Percentiles rank a stretch among this genome's conserved stretches.
Evolutionary conservation across 2,797 vertebrate genomes (phyloP).

Genomic region (Salmo trutta): DNA sequence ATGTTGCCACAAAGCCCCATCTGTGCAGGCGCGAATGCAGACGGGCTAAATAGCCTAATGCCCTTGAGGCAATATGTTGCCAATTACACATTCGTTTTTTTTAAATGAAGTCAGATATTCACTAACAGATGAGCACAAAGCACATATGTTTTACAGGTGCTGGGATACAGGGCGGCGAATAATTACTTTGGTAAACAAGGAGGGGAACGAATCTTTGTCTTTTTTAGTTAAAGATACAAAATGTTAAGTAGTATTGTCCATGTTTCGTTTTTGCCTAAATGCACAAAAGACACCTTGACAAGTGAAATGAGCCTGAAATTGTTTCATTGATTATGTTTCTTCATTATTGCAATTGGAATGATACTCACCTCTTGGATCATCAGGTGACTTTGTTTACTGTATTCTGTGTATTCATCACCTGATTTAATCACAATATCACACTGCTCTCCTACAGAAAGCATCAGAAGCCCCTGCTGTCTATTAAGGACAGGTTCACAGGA

Average conservation of each 20-base stretch:
- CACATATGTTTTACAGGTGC: constrained; percentile 20
- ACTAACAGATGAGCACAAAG: constrained; percentile 1
- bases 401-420: neutral
- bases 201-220: constrained; percentile 52
- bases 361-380: neutral
- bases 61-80: constrained; percentile 36
- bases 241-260: too few relatives aligned
- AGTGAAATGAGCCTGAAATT: neutral
- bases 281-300: neutral
- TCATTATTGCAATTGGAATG: neutral
- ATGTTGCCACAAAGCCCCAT: constrained; percentile 30
- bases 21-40: constrained; percentile 21
- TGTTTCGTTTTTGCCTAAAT: neutral
- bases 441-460: neutral
- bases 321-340: neutral
- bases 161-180: neutral
- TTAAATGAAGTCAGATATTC: constrained; percentile 14
- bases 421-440: neutral
- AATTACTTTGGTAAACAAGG: neutral
- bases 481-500: neutral
- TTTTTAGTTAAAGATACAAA: too few relatives aligned
- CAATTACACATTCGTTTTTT: constrained; percentile 19
- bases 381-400: neutral
- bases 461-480: neutral
- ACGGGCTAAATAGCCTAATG: constrained; percentile 21